These are phyloP conservation scores for Hylaeus volcanicus DNA, from an alignment of 1,140 invertebrate genomes.

Conservation along the genomic window DNA sequence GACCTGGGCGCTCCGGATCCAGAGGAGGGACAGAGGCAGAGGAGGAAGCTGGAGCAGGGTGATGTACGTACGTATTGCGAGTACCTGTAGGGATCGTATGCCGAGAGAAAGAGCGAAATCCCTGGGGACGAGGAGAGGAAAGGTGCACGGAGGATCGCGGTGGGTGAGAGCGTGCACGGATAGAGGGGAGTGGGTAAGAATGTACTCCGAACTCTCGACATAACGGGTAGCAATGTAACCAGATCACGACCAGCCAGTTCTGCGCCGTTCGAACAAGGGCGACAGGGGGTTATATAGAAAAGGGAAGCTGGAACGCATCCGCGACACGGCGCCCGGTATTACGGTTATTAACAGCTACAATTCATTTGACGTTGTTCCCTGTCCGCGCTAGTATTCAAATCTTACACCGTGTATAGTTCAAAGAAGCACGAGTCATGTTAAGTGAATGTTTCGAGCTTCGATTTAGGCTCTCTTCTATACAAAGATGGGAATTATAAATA, in stretches of 20 bases:
- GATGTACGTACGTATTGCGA: conserved; percentile 54
- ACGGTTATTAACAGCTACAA: conserved; percentile 77
- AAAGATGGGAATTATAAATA: too few relatives aligned
- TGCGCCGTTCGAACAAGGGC: conserved; percentile 33
- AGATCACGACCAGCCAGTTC: conserved; percentile 69
- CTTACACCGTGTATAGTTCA: too few relatives aligned
- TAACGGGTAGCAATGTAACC: conserved; percentile 76
- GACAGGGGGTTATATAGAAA: conserved; percentile 33
- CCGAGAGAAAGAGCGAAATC: conserved; percentile 20
- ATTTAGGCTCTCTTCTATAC: too few relatives aligned
- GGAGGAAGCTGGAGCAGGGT: conserved; percentile 39
- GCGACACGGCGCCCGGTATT: conserved; percentile 58
- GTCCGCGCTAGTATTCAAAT: conserved; percentile 71
- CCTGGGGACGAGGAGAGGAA: conserved; percentile 19
- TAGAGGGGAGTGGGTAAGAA: conserved; percentile 59
- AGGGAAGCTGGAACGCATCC: conserved; percentile 40
- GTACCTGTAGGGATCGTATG: conserved; percentile 32
- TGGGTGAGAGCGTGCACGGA: conserved; percentile 26
- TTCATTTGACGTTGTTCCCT: conserved; percentile 71
- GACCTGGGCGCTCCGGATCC: conserved; percentile 41
- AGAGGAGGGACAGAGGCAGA: conserved; percentile 2
- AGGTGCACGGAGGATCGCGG: conserved; percentile 10
- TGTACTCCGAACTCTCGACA: conserved; percentile 70
- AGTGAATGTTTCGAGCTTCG: too few relatives aligned
- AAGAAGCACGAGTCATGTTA: too few relatives aligned